phyloP scores from a whole-genome alignment of 2,888 invertebrate species.

The Ectobius pallidus region DNA sequence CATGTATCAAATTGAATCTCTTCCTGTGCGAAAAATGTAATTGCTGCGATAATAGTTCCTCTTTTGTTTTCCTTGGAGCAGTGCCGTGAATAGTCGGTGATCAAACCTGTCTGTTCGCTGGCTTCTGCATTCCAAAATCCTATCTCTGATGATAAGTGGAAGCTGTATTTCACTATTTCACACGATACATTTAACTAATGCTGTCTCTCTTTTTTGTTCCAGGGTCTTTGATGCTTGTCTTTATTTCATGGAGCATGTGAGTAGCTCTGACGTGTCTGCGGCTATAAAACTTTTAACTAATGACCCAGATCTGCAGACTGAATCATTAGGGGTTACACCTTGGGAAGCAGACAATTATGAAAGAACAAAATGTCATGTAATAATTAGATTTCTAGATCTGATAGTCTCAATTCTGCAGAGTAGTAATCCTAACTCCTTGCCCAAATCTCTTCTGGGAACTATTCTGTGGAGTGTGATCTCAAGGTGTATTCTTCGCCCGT shows the following conservation, averaged over 20 bases:
- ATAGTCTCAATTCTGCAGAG: neutral
- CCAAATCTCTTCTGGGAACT: neutral
- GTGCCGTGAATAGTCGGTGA: too few relatives aligned
- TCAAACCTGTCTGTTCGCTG: too few relatives aligned
- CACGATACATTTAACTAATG: too few relatives aligned
- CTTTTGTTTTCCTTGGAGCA: too few relatives aligned
- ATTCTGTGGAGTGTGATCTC: slow-evolving; percentile 25
- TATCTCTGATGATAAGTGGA: too few relatives aligned
- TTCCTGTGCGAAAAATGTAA: too few relatives aligned
- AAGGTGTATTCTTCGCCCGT: slow-evolving; percentile 25
- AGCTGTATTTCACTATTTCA: too few relatives aligned
- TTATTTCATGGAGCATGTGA: slow-evolving; percentile 17
- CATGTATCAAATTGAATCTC: too few relatives aligned
- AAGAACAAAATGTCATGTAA: slow-evolving; percentile 21
- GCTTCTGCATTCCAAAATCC: too few relatives aligned
- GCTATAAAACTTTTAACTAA: neutral
- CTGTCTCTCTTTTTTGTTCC: neutral
- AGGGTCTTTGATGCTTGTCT: slow-evolving; percentile 23
- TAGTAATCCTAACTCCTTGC: neutral
- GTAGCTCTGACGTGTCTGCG: neutral
- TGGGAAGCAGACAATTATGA: slow-evolving; percentile 23
- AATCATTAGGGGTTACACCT: neutral
- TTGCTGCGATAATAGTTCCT: too few relatives aligned
- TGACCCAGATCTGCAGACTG: neutral
- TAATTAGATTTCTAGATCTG: slow-evolving; percentile 6